Evolutionary conservation across 2,797 vertebrate genomes (phyloP), one percentile per base, ranked within the genome.

Genomic region (Brotula barbata): DNA sequence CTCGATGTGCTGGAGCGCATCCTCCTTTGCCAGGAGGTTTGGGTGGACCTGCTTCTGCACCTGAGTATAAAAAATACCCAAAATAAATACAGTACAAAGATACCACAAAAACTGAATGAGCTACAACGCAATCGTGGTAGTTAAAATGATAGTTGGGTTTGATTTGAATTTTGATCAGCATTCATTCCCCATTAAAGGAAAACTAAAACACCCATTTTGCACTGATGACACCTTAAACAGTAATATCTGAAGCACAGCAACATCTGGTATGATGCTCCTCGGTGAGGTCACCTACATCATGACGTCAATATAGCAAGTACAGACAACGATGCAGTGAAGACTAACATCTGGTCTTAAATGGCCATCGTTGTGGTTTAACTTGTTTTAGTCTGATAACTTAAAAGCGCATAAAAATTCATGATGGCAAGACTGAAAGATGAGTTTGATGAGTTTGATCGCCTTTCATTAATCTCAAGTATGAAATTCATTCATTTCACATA

Each of bases 31-130:
- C 15, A 90, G 89, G 40, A 98, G 95, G 88, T 90, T 96, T 25
- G 97, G 96, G 76, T 99, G 97, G 58, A 99, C 97, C 91, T 99
- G 96, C 66, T 95, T 91, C 87, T 97, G 96, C 71, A 99, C 97
- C 97, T 99, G 90, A 34, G 60, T 0, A 57, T 19, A 6, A 2
- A 15, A 71, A 33, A 40, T 39, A 66, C 7, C 54, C 3, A 43
- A 1, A 19, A 13, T 25, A 12, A 60, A 28, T n/a, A 20, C 37
- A 6, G 9, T 7, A 36, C 7, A 12, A 9, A 50, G 2, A 15
- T 12, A 48, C 11, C 15, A 10, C 9, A 20, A n/a, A n/a, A 20
- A 33, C 6, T 22, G 11, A 23, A 22, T 16, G 16, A 44, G 42
- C 39, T 41, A 19, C 17, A 42, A 11, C 25, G 3, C 3, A 20